Evolutionary conservation across 2,113 vertebrate genomes (phyloP), one percentile per base, ranked within the genome.

Genomic region (Dromiciops gliroides): DNA sequence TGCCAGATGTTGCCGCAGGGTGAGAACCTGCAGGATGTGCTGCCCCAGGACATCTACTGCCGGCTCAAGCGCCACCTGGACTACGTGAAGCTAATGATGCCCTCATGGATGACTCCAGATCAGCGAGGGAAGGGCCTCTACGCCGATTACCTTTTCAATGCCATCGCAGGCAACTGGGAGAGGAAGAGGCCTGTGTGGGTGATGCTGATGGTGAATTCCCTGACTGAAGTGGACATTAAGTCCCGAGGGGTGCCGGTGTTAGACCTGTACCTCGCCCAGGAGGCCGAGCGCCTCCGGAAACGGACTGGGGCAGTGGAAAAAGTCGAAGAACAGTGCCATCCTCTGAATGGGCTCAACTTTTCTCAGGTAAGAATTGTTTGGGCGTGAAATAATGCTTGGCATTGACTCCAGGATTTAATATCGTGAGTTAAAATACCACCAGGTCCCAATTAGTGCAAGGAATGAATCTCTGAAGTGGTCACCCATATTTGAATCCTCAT

Each of bases 301-400:
- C 99, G 97, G 94, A 99, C 98, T 0, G 99, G 99, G 0, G 99
- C 99, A 1, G 99, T 99, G 6, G 99, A 99, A 97, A 99, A 99
- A 96, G 99, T 99, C 90, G 99, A 99, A 97, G 99, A 99, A 93
- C 99, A 99, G 96, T 99, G 99, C 94, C 99, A 99, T 96, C 99
- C 99, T 0, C 98, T 99, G 52, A 99, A 99, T n/a, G 99, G 99
- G 23, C 98, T 99, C 93, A 99, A 99, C 97, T 99, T 99, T 93
- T 99, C 99, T 47, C 99, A 99, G 99, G 99, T 99, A 97, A 99
- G 99, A 95, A 0, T 19, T 10, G 16, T 44, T 48, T 60, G 5
- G 89, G 50, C 28, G 3, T 3, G 25, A 83, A 90, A 51, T 37
- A 51, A 50, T 49, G 24, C 52, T n/a, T 56, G 83, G 25, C 16